Conservation (phyloP, 2,113 vertebrate genomes). For the Phrynosoma platyrhinos region DNA sequence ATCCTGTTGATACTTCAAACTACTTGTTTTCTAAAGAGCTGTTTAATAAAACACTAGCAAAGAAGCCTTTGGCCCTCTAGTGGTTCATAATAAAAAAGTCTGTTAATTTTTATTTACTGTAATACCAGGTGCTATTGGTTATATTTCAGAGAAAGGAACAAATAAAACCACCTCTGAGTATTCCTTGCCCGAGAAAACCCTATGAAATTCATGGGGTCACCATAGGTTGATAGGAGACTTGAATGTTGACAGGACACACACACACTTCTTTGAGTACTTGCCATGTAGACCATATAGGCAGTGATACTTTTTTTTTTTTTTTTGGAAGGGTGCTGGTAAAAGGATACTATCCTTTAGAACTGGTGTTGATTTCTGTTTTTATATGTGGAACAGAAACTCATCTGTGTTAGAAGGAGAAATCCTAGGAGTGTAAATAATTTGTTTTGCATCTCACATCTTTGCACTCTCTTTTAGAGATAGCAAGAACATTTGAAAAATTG, state of each 20-base stretch:
- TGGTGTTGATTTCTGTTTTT: neutral
- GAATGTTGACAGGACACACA: too few relatives aligned
- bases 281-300: too few relatives aligned
- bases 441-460: neutral
- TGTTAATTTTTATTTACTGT: neutral
- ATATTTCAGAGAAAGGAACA: too few relatives aligned
- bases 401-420: neutral
- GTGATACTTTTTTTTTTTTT: too few relatives aligned
- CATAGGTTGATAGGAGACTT: too few relatives aligned
- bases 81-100: slow-evolving; percentile 23
- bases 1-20: neutral
- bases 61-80: slow-evolving; percentile 52
- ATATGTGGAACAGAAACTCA: neutral
- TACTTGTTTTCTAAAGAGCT: neutral
- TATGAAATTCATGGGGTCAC: neutral
- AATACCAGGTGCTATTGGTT: too few relatives aligned
- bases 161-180: neutral
- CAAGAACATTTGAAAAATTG: too few relatives aligned
- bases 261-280: neutral
- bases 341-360: neutral
- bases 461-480: neutral
- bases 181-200: neutral
- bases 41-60: accelerated
- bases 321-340: neutral
- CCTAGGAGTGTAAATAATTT: neutral